phyloP scores from a whole-genome alignment of 2,113 vertebrate species.

The Hemiscyllium ocellatum region DNA sequence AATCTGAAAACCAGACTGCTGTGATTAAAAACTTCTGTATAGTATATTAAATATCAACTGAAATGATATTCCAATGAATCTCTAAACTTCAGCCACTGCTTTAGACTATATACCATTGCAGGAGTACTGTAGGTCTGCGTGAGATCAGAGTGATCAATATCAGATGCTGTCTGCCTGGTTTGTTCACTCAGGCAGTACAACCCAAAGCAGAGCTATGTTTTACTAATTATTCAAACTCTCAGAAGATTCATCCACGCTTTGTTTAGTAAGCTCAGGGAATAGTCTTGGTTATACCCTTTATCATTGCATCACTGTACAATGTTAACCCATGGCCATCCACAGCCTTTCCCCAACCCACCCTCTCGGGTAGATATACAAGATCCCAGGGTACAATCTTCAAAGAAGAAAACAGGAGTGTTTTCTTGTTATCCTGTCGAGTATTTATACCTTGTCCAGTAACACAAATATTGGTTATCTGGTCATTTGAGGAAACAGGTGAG shows the following conservation, averaged over 20 bases:
- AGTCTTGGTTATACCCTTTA: background rate
- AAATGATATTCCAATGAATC: background rate
- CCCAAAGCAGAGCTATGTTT: background rate
- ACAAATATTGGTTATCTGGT: background rate
- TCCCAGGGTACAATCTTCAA: too few relatives aligned
- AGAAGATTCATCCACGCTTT: background rate
- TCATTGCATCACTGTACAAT: background rate
- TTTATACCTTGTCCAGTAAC: background rate
- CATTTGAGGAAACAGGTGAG: background rate
- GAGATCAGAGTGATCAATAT: background rate
- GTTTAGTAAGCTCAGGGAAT: background rate
- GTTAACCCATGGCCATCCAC: background rate
- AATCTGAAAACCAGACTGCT: background rate
- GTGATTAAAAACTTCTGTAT: background rate
- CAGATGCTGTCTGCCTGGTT: background rate
- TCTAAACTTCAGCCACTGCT: constrained; percentile 1
- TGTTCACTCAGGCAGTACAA: background rate
- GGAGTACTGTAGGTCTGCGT: background rate
- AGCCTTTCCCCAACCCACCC: background rate
- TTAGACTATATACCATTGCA: background rate
- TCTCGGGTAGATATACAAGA: background rate
- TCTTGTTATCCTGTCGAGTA: too few relatives aligned
- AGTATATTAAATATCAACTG: background rate
- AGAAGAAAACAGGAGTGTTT: too few relatives aligned
- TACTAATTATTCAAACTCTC: background rate